Base-by-base conservation (phyloP, 2,888 invertebrate species). In the Nematopogon swammerdamellus region DNA sequence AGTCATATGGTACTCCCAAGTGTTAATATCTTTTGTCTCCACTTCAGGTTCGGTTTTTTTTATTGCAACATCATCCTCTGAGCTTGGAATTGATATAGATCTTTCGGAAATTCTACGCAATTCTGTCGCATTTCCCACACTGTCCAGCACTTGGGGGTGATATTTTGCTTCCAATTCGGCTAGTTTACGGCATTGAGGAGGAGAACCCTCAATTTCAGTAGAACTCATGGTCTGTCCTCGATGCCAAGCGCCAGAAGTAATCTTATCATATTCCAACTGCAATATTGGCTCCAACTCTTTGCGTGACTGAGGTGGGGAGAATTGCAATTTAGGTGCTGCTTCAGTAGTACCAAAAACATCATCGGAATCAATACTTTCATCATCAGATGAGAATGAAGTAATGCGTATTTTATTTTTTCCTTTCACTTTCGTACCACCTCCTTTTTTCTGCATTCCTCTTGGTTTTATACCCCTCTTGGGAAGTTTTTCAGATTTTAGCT, bases 291-390 rank as follows among this genome's bases (percentile, higher is more conserved):
- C 88, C 58, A 88, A 84, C 61, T 89, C 88, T 65, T 88, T 88
- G 6, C 88, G 81, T 42, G 88, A 88, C 60, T 89, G 88, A 2
- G 88, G 88, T 2, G 88, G 88, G 14, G 88, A 88, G 64, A 88
- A 88, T 62, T 89, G 88, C 36, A 88, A 72, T 58, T 85, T 83
- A 8, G 88, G 88, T 51, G 87, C 87, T 16, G 88, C 87, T 68
- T 89, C 88, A 1, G 88, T 86, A 19, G 87, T 87, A 20, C 88
- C 88, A 62, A 89, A 89, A 1, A 89, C 88, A 64, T 89, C 88
- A 65, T 89, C 88, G 0, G 88, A 88, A 68, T 89, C 88, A 14
- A 89, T 75, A 54, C 88, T 88, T 70, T 89, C 88, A 59, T 89
- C 88, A 56, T 89, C 88, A 0, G 88, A 88, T 48, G 88, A 88